Evolutionary conservation across 2,888 invertebrate genomes (phyloP), one percentile per base, ranked within the genome.

Genomic region (Erynnis tages): DNA sequence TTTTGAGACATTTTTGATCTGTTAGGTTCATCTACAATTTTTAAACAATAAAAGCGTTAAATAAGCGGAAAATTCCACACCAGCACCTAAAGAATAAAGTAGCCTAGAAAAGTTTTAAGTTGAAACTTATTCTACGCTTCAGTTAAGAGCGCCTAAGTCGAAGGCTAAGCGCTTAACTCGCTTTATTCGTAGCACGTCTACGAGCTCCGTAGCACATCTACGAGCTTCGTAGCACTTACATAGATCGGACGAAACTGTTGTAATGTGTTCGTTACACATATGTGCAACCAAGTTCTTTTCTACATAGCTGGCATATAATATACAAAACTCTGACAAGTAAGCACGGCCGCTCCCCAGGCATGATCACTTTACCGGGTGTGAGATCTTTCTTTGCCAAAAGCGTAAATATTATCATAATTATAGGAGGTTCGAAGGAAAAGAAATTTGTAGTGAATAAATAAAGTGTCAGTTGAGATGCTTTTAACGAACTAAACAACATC

Each of bases 121-220:
- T 46, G 16, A 37, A 35, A 34, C 41, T 50, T 43, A 50, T 50
- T 50, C 27, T 27, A 35, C 49, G 25, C 49, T 50, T 27, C 34
- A 34, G 43, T 43, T 35, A 35, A 50, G 50, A 35, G 50, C 34
- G 41, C 34, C 43, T 50, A 50, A 50, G 50, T 43, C 43, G 43
- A 37, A 32, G 49, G 34, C 49, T 49, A 34, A 50, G 50, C 41
- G 34, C 29, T 50, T 43, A 43, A 43, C 50, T 43, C 23, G 27
- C 49, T 50, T 50, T 43, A 35, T 50, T 43, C 49, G 41, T 34
- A 41, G 34, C 41, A 49, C 49, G 49, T 49, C 40, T 40, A 34
- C 41, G 49, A 49, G 23, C 35, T 47, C 17, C 47, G 46, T 46
- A 46, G 46, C 37, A 25, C 32, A 5, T 30, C 11, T 30, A 30